Evolutionary conservation across 2,888 invertebrate genomes (phyloP).

Genomic region (Nipponacmea schrenckii): DNA sequence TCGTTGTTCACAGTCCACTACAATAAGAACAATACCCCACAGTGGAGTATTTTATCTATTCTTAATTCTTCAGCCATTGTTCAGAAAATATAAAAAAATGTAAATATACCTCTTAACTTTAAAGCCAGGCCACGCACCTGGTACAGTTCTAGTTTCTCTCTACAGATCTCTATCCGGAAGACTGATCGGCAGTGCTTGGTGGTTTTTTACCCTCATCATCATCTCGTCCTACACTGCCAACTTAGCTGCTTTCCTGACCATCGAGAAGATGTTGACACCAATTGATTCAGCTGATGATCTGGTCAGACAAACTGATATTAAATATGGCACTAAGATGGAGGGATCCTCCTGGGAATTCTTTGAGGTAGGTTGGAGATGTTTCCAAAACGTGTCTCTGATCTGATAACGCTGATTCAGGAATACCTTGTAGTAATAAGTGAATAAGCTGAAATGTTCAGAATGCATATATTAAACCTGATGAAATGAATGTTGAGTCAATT

Average conservation of each 20-base stretch:
- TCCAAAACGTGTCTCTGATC: not conserved
- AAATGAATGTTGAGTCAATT: no score
- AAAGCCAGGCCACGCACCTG: no score
- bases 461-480: no score
- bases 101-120: no score
- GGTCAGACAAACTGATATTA: slow-evolving; percentile 95
- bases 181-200: slow-evolving; percentile 68
- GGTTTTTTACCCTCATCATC: slow-evolving; percentile 68
- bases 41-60: not conserved
- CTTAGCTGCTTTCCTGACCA: slow-evolving; percentile 67
- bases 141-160: not conserved
- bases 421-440: no score
- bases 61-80: not conserved
- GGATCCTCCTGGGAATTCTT: slow-evolving; percentile 97
- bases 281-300: slow-evolving; percentile 96
- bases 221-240: slow-evolving; percentile 69
- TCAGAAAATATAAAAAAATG: not conserved
- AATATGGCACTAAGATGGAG: slow-evolving; percentile 92
- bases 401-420: no score
- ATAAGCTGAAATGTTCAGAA: no score
- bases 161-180: slow-evolving; percentile 66
- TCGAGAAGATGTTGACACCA: slow-evolving; percentile 72
- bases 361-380: slow-evolving; percentile 83
- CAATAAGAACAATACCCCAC: no score
- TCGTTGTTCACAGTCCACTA: no score